Percentiles rank a stretch among this genome's conserved stretches.
These are phyloP conservation scores for Momotus momota DNA, from an alignment of 2,797 vertebrate genomes.

Conservation along the genomic window DNA sequence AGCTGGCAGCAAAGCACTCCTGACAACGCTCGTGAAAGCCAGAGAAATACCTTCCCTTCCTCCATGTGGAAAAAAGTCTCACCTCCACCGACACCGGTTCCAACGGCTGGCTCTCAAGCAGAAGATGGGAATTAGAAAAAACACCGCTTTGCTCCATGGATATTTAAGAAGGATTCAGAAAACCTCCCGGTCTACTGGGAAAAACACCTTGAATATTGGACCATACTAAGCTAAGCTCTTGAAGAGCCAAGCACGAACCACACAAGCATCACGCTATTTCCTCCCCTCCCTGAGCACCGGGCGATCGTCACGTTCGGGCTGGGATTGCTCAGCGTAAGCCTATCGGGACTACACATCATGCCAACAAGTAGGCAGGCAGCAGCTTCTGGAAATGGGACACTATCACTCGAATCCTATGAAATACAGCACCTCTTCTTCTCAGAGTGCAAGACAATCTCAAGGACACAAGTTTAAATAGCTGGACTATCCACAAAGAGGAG, in stretches of 20 bases:
- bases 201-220: background rate
- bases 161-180: background rate
- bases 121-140: background rate
- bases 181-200: background rate
- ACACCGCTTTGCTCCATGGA: background rate
- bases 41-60: background rate
- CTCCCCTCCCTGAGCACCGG: background rate
- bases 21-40: background rate
- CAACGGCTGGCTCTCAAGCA: background rate
- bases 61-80: background rate
- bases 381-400: conserved; percentile 27
- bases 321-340: conserved; percentile 16
- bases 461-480: background rate
- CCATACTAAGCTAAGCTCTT: background rate
- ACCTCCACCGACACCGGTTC: background rate
- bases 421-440: conserved; percentile 36
- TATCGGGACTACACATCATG: background rate
- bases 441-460: conserved; percentile 17
- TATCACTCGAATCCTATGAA: conserved; percentile 21
- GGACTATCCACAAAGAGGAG: background rate
- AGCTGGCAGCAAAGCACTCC: background rate
- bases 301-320: background rate
- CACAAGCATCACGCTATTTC: background rate
- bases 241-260: background rate
- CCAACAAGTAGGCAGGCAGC: background rate